Evolutionary conservation across 2,888 invertebrate genomes (phyloP).

Genomic region (Phaonia tiefii): DNA sequence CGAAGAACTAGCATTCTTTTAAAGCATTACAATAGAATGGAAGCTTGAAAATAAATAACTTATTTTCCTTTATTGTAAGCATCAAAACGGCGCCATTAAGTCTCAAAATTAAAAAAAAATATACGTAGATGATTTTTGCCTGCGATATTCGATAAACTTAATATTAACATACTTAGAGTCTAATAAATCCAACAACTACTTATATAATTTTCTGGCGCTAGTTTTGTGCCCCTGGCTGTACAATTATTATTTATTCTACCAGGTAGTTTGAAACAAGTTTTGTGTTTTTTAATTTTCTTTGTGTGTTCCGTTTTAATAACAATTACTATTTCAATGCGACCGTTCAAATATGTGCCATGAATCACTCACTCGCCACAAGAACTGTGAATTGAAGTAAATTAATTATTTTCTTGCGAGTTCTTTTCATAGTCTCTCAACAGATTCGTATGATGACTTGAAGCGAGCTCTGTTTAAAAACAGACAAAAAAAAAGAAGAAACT

Average conservation of each 20-base stretch:
- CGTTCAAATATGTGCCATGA: conserved; percentile 7
- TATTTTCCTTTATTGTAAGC: too few relatives aligned
- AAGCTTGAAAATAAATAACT: too few relatives aligned
- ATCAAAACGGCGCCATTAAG: too few relatives aligned
- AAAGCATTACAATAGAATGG: neutral
- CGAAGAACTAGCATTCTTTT: too few relatives aligned
- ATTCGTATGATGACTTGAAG: neutral
- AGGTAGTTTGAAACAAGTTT: conserved; percentile 6
- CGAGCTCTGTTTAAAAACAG: neutral
- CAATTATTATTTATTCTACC: too few relatives aligned
- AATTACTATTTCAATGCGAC: conserved; percentile 18
- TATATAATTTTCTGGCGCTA: too few relatives aligned
- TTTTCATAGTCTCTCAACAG: neutral
- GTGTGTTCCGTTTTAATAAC: conserved; percentile 6
- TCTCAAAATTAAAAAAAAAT: too few relatives aligned
- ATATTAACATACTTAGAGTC: too few relatives aligned
- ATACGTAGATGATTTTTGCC: too few relatives aligned
- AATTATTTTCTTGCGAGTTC: conserved; percentile 8
- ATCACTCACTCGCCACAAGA: neutral
- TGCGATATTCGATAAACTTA: too few relatives aligned
- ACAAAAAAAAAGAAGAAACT: neutral
- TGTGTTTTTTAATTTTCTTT: conserved; percentile 10
- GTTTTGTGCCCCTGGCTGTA: neutral
- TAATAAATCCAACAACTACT: too few relatives aligned
- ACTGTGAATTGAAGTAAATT: conserved; percentile 14